Base-by-base conservation (phyloP, 2,113 vertebrate genomes). In the Lepisosteus osseus region DNA sequence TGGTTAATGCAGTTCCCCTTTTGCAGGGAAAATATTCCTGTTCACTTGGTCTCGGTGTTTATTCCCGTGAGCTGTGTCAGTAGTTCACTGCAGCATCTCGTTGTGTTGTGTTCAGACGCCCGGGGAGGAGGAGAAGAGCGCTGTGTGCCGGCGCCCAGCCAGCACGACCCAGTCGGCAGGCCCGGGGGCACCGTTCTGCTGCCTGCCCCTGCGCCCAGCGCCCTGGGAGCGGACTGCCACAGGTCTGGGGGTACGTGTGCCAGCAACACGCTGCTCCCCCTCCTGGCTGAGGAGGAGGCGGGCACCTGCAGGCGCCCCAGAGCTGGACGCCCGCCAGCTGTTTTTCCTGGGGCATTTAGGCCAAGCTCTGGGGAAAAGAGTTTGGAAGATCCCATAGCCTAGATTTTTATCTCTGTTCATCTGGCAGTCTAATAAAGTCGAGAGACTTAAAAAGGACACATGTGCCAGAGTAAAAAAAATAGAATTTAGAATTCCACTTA, bases 171-270 rank as follows among this genome's bases (percentile, higher is more conserved):
- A 0, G 78, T 70, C 73, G 79, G 67, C 59, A 86, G 77, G 45
- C 79, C 77, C 2, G 82, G 86, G 0, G 47, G 73, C 3, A 77
- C 85, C 69, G 77, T 87, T 1, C 77, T 86, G 11, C 70, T 91
- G 12, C 76, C 83, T 2, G 42, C 59, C 0, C 81, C 74, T 42
- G 79, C 71, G 47, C 12, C 79, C 56, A 72, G 76, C 63, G 15
- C 86, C 64, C 67, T 85, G 54, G 90, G 81, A 13, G 76, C 84
- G 1, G 79, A 80, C 2, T 61, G 65, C 47, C 42, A 44, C 47
- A 5, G 6, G 72, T 86, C 73, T 71, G 81, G 79, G 92, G 93
- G 95, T 97, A 84, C 41, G 76, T 77, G 13, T 13, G 3, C 65
- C 29, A 67, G 68, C 0, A 11, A 3, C 6, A 44, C 1, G 14